Evolutionary conservation across 2,888 invertebrate species (phyloP), one percentile per base, ranked within the genome.

Genomic region (Harpalus rubripes): DNA sequence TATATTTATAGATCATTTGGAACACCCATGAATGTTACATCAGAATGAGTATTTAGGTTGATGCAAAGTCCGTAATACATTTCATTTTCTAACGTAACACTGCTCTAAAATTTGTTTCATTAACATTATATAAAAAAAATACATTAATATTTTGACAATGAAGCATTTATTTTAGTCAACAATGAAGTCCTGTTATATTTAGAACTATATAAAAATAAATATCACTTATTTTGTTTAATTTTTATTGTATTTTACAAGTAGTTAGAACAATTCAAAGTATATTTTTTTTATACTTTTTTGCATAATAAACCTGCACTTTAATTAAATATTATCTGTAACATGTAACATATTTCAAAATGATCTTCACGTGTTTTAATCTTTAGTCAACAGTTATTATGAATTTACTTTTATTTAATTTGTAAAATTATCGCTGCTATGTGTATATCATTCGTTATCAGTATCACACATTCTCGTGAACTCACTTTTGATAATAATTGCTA

Each of bases 1-100:
- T 65, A 32, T 84, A 84, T 84, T 84, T 84, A 63, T 78, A 63
- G 84, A 84, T 78, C 61, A 78, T 84, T 78, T 78, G 65, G 84
- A 83, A n/a, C 74, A 76, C 58, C 32, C 72, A 58, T 58, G 10
- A 22, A 16, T 10, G 74, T 83, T 83, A 72, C 83, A 83, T 76
- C 74, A 83, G 26, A 81, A 52, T 18, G 15, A 56, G 82, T 74
- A 82, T 82, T 82, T 72, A 58, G 82, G 15, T 15, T 59, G 58
- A 39, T 26, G n/a, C 83, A 72, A 74, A 58, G 83, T 83, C 22
- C 78, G 15, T 78, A 18, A 44, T 68, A 68, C 68, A 7, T 32
- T 22, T 39, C 10, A 7, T 39, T 18, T 74, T 41, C 10, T 44
- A 74, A 74, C 41, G 72, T 74, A 44, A 44, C 18, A 44, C 72